Percentiles rank a stretch among this genome's conserved stretches.
phyloP scores from a whole-genome alignment of 2,113 vertebrate species.

The Haplochromis vanheusdeni region DNA sequence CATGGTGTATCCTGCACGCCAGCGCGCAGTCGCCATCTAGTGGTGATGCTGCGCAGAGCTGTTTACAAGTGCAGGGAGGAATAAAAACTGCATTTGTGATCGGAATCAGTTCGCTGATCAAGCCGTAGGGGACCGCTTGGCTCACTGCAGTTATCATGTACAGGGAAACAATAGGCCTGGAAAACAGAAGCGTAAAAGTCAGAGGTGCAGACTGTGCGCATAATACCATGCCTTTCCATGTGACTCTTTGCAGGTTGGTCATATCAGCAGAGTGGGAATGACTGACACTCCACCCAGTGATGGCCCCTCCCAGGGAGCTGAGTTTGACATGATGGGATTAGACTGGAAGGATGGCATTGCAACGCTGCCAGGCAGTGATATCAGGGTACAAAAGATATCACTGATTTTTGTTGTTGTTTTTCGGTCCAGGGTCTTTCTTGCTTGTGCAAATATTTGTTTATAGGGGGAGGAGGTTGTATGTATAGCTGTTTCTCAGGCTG shows the following conservation, averaged over 20 bases:
- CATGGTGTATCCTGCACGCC: conserved; percentile 62
- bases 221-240: neutral
- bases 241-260: conserved; percentile 19
- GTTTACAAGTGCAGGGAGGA: conserved; percentile 48
- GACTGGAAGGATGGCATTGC: conserved; percentile 98
- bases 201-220: neutral
- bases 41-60: conserved; percentile 41
- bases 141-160: neutral
- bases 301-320: conserved; percentile 73
- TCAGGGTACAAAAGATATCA: conserved; percentile 73
- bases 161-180: neutral
- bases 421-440: neutral
- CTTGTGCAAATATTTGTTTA: neutral
- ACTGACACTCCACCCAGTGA: conserved; percentile 72
- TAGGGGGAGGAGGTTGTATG: neutral
- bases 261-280: conserved; percentile 60
- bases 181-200: neutral
- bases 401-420: neutral
- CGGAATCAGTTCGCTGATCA: neutral
- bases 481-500: neutral
- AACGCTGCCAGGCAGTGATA: conserved; percentile 91
- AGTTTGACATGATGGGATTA: conserved; percentile 94
- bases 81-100: neutral
- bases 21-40: conserved; percentile 60
- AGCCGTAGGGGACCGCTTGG: neutral